Conservation (phyloP, 2,888 invertebrate species). For the Allygus modestus region DNA sequence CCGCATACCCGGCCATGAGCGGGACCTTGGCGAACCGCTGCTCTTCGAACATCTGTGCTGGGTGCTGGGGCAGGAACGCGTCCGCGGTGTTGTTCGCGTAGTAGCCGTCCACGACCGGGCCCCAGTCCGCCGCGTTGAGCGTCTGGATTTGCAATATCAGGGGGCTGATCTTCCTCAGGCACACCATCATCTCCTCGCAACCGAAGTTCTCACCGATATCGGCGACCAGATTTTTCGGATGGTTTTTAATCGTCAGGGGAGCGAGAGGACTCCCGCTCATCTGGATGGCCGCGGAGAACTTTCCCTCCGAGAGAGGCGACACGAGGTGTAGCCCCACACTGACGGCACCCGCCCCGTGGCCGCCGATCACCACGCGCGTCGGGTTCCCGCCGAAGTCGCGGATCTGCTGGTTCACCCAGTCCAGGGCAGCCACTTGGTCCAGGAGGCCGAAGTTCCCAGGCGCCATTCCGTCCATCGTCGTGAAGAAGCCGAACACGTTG, state of each 20-base stretch:
- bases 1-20: slow-evolving; percentile 86
- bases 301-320: slow-evolving; percentile 76
- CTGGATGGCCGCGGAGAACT: slow-evolving; percentile 86
- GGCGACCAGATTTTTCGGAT: slow-evolving; percentile 77
- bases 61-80: slow-evolving; percentile 83
- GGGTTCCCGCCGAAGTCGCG: slow-evolving; percentile 86
- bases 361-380: slow-evolving; percentile 86
- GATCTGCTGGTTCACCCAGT: slow-evolving; percentile 88
- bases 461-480: slow-evolving; percentile 86
- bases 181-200: slow-evolving; percentile 73
- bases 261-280: slow-evolving; percentile 88
- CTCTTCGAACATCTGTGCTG: slow-evolving; percentile 72
- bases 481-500: slow-evolving; percentile 91
- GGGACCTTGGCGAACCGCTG: slow-evolving; percentile 77
- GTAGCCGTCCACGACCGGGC: slow-evolving; percentile 86
- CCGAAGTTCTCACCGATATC: slow-evolving; percentile 68
- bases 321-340: slow-evolving; percentile 88
- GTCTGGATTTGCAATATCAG: slow-evolving; percentile 66
- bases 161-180: slow-evolving; percentile 79
- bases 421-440: slow-evolving; percentile 88
- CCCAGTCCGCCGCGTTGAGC: slow-evolving; percentile 80
- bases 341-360: slow-evolving; percentile 89
- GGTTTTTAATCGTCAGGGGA: slow-evolving; percentile 80
- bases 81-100: slow-evolving; percentile 82
- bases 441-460: slow-evolving; percentile 89